phyloP scores from a whole-genome alignment of 2,888 invertebrate genomes.

The Eilema griseolum region DNA sequence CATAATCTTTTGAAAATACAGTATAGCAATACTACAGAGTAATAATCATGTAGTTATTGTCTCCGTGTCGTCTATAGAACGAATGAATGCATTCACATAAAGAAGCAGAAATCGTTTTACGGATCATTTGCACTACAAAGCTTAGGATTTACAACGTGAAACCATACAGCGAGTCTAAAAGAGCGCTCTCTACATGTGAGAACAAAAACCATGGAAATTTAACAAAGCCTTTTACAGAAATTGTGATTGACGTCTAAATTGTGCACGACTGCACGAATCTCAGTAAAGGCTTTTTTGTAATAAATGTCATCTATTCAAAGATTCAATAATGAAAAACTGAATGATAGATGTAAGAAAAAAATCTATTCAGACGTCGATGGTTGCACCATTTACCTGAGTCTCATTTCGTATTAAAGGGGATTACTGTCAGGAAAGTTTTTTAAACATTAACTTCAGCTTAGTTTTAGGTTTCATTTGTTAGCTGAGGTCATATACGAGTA shows the following conservation, averaged over 20 bases:
- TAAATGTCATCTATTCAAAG: constrained; percentile 64
- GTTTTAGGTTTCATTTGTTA: background rate
- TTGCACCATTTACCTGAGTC: constrained; percentile 51
- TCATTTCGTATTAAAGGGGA: constrained; percentile 46
- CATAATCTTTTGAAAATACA: background rate
- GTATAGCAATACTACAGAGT: background rate
- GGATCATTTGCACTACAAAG: constrained; percentile 72
- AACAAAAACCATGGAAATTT: constrained; percentile 67
- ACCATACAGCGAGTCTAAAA: constrained; percentile 54
- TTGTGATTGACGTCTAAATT: constrained; percentile 76
- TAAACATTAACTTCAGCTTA: background rate
- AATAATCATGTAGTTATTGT: constrained; percentile 9
- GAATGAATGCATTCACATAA: constrained; percentile 43
- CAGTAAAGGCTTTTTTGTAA: constrained; percentile 59
- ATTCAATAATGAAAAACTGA: constrained; percentile 49
- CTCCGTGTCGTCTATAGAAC: constrained; percentile 14
- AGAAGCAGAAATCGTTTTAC: constrained; percentile 74
- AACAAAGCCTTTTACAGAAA: constrained; percentile 64
- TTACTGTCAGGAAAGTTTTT: constrained; percentile 30
- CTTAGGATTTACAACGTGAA: constrained; percentile 50
- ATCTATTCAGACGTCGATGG: constrained; percentile 49
- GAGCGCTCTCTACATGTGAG: constrained; percentile 55
- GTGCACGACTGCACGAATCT: constrained; percentile 49
- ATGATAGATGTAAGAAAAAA: constrained; percentile 59
- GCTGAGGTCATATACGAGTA: background rate